phyloP scores from a whole-genome alignment of 2,888 invertebrate genomes.

The Microchrysa polita region DNA sequence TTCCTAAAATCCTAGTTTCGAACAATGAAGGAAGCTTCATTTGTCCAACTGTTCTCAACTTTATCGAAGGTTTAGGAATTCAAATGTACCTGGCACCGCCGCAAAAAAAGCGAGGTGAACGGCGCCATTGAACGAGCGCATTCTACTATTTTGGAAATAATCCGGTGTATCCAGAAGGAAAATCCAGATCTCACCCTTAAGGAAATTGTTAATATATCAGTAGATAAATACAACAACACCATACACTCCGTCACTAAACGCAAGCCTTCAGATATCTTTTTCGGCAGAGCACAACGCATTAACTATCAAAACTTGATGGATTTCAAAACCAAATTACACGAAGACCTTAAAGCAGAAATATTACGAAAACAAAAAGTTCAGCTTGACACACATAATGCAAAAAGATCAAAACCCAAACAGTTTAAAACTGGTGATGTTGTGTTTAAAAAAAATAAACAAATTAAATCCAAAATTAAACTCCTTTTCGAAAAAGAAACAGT shows the following conservation, averaged over 20 bases:
- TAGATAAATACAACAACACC: conserved; percentile 47
- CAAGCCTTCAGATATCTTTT: conserved; percentile 50
- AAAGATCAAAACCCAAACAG: conserved; percentile 39
- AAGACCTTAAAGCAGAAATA: conserved; percentile 46
- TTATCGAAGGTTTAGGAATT: conserved; percentile 48
- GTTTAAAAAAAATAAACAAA: conserved; percentile 49
- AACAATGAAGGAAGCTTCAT: conserved; percentile 50
- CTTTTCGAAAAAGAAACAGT: conserved; percentile 4
- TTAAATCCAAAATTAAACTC: conserved; percentile 13
- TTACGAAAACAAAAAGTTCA: conserved; percentile 48
- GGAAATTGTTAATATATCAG: conserved; percentile 47
- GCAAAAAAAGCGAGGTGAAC: conserved; percentile 51
- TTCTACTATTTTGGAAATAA: conserved; percentile 48
- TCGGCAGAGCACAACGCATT: conserved; percentile 49
- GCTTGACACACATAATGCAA: conserved; percentile 44
- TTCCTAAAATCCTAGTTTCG: conserved; percentile 48
- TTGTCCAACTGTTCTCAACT: conserved; percentile 48
- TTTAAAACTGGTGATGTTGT: conserved; percentile 43
- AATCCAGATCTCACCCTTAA: conserved; percentile 37
- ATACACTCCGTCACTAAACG: conserved; percentile 48
- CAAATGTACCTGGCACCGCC: conserved; percentile 47
- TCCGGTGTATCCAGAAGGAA: conserved; percentile 46
- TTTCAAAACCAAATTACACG: conserved; percentile 49
- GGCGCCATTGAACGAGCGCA: conserved; percentile 48
- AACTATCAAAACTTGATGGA: conserved; percentile 50